Evolutionary conservation across 2,113 vertebrate genomes (phyloP).

Genomic region (Callithrix jacchus): DNA sequence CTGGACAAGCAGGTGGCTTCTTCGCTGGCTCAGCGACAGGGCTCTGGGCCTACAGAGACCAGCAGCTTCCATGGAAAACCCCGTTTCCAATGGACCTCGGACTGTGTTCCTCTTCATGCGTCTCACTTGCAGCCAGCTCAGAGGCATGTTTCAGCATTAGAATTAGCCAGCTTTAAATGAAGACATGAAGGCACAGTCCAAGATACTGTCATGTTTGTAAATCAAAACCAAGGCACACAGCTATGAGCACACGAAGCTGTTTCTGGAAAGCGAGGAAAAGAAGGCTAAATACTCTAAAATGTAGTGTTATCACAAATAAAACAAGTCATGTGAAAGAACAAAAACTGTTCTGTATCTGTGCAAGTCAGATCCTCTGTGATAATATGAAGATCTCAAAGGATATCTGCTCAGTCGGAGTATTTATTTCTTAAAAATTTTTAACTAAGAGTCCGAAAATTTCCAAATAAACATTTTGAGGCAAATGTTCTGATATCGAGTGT

Average conservation of each 20-base stretch:
- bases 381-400: background rate
- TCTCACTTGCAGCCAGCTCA: background rate
- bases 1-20: background rate
- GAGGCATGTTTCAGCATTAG: background rate
- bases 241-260: background rate
- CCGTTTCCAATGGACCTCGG: fast-evolving
- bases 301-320: background rate
- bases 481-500: background rate
- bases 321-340: background rate
- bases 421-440: background rate
- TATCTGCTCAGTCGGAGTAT: background rate
- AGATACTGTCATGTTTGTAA: background rate
- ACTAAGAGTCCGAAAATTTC: background rate
- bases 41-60: fast-evolving
- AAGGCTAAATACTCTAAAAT: background rate
- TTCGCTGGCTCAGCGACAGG: fast-evolving
- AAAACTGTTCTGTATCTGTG: fast-evolving
- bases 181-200: background rate
- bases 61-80: background rate
- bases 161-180: background rate
- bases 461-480: background rate
- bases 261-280: background rate
- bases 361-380: background rate
- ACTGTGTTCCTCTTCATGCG: too few species aligned
- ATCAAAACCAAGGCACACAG: background rate